These are phyloP conservation scores for Coptodon bakossiorum DNA, from an alignment of 2,113 vertebrate genomes.

Conservation along the genomic window DNA sequence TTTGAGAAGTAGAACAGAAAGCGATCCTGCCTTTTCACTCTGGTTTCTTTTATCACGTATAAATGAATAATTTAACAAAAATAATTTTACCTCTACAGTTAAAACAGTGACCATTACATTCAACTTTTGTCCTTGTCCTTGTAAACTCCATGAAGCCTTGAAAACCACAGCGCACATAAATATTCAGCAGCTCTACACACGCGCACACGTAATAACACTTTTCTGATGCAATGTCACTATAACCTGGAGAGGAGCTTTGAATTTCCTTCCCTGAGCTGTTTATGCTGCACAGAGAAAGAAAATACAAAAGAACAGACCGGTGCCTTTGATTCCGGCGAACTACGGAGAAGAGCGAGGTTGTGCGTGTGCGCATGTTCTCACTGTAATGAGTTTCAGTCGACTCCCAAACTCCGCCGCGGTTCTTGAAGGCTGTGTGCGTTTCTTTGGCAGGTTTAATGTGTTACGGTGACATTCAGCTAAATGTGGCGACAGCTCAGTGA, in stretches of 20 bases:
- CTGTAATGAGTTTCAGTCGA: neutral
- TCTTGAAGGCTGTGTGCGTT: neutral
- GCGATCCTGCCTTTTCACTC: neutral
- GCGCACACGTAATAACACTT: neutral
- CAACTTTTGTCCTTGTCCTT: neutral
- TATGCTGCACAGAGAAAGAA: neutral
- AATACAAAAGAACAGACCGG: neutral
- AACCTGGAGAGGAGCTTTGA: slow-evolving; percentile 4
- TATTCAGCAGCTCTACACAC: neutral
- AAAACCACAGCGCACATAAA: neutral
- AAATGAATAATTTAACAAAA: neutral
- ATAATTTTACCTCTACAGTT: neutral
- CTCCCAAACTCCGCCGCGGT: neutral
- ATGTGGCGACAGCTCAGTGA: neutral
- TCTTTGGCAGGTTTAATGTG: neutral
- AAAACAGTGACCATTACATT: neutral
- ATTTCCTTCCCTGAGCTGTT: neutral
- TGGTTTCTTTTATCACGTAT: neutral
- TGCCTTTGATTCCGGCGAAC: neutral
- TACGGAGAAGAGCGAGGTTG: neutral
- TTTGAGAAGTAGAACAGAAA: neutral
- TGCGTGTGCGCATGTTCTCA: neutral
- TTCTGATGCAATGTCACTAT: slow-evolving; percentile 18
- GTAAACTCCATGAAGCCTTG: neutral
- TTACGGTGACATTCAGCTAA: neutral